Base-by-base conservation (phyloP, 2,797 vertebrate genomes). In the Arremon brunneinucha region DNA sequence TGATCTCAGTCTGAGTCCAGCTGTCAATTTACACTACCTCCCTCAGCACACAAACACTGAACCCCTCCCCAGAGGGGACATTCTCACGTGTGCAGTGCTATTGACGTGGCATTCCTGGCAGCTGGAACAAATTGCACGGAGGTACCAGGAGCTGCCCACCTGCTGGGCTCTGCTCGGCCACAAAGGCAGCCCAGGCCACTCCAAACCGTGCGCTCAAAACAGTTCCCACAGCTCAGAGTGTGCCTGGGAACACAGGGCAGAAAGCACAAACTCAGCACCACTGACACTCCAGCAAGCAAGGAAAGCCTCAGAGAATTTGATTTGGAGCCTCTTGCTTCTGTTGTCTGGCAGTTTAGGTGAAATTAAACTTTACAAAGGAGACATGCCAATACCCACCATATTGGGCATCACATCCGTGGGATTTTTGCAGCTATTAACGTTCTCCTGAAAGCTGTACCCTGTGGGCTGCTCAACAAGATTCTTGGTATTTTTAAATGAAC, bases 271-370 rank as follows among this genome's bases (percentile, higher is more conserved):
- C 59, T 60, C 55, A 37, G 57, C 46, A 41, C 12, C 49, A 37
- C 56, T 39, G 68, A 56, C 7, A 16, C 7, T 60, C 32, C 37
- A 71, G 41, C 15, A 37, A 75, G 49, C 10, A n/a, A 81, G 60
- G 21, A 81, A 34, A 85, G 12, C 10, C 24, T 43, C 0, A 0
- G 30, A 53, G 3, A 78, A 68, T 37, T 37, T n/a, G 13, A 68
- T 71, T 75, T 75, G 43, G 50, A 75, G 32, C 24, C 15, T 78
- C 65, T 69, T 75, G 37, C 24, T 88, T 37, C 60, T 83, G 32
- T 26, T 37, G 17, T 37, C 44, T 50, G 22, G 20, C 17, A n/a
- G 22, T 59, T 92, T 22, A 76, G 17, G 52, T 14, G 23, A 71
- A 91, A 60, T 11, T 9, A 50, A 88, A 53, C 18, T 56, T 47